phyloP scores from a whole-genome alignment of 2,888 invertebrate genomes.

The Crocallis elinguaria region DNA sequence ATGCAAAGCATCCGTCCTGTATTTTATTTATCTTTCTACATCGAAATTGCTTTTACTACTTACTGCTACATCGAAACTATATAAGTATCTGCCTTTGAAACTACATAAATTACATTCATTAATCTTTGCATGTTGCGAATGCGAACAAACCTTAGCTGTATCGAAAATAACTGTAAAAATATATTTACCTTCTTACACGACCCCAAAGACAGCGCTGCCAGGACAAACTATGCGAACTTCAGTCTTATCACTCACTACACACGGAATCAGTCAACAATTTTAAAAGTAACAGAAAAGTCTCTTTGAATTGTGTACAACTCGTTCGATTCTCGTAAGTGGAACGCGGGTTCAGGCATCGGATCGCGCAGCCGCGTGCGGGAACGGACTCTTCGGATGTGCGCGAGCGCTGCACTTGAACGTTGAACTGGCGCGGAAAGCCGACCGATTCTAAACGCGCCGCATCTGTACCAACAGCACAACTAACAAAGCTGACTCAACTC shows the following conservation, averaged over 20 bases:
- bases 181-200: constrained; percentile 65
- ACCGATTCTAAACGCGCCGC: constrained; percentile 42
- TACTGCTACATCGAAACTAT: too few species aligned
- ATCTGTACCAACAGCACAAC: constrained; percentile 25
- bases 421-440: constrained; percentile 73
- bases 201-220: constrained; percentile 52
- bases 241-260: constrained; percentile 64
- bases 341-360: constrained; percentile 50
- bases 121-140: constrained; percentile 18
- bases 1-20: too few species aligned
- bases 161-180: constrained; percentile 54
- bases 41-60: too few species aligned
- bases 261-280: constrained; percentile 41
- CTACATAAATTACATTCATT: neutral
- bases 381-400: constrained; percentile 72
- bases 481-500: constrained; percentile 46
- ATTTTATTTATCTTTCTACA: too few species aligned
- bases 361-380: constrained; percentile 63
- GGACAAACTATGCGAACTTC: constrained; percentile 45
- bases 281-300: constrained; percentile 17
- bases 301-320: constrained; percentile 38
- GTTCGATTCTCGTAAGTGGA: constrained; percentile 57
- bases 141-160: constrained; percentile 50
- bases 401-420: constrained; percentile 76
- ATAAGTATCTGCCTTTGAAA: too few species aligned